Conservation (phyloP, 2,888 invertebrate genomes). For the Lucinisca nassula region DNA sequence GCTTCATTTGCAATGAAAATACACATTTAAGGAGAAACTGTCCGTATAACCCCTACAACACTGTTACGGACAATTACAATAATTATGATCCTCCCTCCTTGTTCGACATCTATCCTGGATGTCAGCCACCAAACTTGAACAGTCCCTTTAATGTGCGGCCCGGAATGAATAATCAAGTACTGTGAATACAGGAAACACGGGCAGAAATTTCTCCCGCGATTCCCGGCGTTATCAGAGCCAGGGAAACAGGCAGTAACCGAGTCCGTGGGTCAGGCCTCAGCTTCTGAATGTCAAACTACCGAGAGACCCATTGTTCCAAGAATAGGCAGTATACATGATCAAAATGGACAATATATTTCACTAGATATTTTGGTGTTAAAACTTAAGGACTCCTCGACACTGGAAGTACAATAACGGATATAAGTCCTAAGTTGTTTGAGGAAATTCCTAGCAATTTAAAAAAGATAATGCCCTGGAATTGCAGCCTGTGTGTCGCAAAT, state of each 20-base stretch:
- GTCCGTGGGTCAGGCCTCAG: constrained; percentile 21
- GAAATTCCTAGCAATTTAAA: neutral
- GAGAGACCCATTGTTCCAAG: neutral
- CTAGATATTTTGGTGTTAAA: neutral
- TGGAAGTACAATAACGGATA: constrained; percentile 7
- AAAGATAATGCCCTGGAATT: neutral
- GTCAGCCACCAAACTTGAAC: neutral
- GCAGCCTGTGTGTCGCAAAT: constrained; percentile 17
- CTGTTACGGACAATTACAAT: neutral
- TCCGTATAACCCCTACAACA: neutral
- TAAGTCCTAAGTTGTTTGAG: constrained; percentile 11
- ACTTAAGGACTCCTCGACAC: constrained; percentile 17
- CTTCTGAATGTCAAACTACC: neutral
- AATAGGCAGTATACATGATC: too few relatives aligned
- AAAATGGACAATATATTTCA: neutral
- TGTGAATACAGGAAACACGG: neutral
- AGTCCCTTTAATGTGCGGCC: neutral
- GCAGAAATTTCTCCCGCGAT: neutral
- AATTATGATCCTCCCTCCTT: neutral
- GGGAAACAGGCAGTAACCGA: constrained; percentile 22
- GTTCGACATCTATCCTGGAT: neutral
- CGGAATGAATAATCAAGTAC: neutral
- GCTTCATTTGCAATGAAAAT: neutral
- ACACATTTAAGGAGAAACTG: neutral
- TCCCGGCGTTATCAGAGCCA: neutral